Base-by-base conservation (phyloP, 1,140 invertebrate species). In the Holcopasites calliopsidis region DNA sequence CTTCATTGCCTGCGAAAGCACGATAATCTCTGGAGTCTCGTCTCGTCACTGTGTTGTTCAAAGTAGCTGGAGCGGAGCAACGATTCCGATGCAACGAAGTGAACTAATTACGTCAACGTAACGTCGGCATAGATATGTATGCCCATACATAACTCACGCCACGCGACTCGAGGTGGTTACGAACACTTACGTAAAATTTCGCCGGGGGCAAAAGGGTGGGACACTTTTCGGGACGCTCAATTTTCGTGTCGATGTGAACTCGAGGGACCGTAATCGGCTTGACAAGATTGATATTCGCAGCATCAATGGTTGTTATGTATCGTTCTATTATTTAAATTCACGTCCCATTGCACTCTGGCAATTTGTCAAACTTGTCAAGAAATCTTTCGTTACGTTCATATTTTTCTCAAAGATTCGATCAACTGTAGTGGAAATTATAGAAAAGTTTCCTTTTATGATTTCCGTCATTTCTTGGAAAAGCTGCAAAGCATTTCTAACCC, bases 281-380 rank as follows among this genome's bases (percentile, higher is more conserved):
- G 0, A 16, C 35, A 28, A 61, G 23, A 61, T 40, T 64, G 33
- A 61, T 62, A 72, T 38, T 18, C 42, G 35, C 26, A n/a, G 26
- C 28, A 38, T 21, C 23, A 50, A 49, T 28, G 44, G 18, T 1
- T 16, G 40, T 64, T 40, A 47, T 44, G 33, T n/a, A n/a, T 42
- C 11, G 35, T 75, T 44, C 28, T 44, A 26, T 69, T 79, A 79
- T 80, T 75, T 28, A 47, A 80, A 42, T 47, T n/a, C 6, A 23
- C 21, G 47, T 40, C 42, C 3, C 13, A 26, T 42, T 21, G 38
- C n/a, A n/a, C 21, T 11, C 28, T 21, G 7, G 26, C 31, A 26
- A 55, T 38, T 3, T n/a, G 28, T 50, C 31, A 8, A 28, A 3
- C 8, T 68, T 33, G 5, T 79, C n/a, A n/a, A n/a, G n/a, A n/a